These are phyloP conservation scores for Slavum lentiscoides DNA, from an alignment of 2,888 invertebrate species.

Conservation along the genomic window DNA sequence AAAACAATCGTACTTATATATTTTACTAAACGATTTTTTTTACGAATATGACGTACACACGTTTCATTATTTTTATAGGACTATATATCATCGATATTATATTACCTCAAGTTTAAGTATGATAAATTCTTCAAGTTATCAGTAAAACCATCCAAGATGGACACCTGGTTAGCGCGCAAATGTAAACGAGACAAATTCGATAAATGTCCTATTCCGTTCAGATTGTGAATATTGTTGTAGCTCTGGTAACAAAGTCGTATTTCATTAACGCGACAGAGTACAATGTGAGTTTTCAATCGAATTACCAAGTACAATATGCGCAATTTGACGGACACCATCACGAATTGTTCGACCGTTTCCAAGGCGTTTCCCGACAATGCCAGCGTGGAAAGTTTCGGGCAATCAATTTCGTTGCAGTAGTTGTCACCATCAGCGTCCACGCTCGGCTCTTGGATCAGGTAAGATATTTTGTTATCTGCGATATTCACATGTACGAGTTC, in stretches of 20 bases:
- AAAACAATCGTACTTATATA: no score
- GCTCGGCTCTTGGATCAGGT: neutral
- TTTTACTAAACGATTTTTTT: no score
- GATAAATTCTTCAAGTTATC: neutral
- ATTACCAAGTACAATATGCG: slow-evolving; percentile 40
- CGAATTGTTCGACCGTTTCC: slow-evolving; percentile 12
- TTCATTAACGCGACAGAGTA: neutral
- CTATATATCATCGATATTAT: neutral
- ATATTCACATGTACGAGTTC: neutral
- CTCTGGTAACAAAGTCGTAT: slow-evolving; percentile 6
- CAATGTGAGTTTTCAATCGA: neutral
- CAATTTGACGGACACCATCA: slow-evolving; percentile 7
- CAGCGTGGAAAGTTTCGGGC: slow-evolving; percentile 11
- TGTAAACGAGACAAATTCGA: slow-evolving; percentile 16
- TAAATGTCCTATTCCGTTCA: slow-evolving; percentile 26
- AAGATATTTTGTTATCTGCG: slow-evolving; percentile 15
- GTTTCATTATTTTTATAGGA: neutral
- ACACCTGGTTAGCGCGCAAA: slow-evolving; percentile 19
- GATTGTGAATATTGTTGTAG: slow-evolving; percentile 11
- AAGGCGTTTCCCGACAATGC: slow-evolving; percentile 24
- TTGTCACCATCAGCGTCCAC: neutral
- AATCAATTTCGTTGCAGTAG: slow-evolving; percentile 21
- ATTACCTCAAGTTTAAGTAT: slow-evolving; percentile 41
- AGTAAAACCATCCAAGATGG: slow-evolving; percentile 23
- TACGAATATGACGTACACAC: no score